These are phyloP conservation scores for Neodon shergylaensis DNA, from an alignment of 2,113 vertebrate genomes.

Conservation along the genomic window DNA sequence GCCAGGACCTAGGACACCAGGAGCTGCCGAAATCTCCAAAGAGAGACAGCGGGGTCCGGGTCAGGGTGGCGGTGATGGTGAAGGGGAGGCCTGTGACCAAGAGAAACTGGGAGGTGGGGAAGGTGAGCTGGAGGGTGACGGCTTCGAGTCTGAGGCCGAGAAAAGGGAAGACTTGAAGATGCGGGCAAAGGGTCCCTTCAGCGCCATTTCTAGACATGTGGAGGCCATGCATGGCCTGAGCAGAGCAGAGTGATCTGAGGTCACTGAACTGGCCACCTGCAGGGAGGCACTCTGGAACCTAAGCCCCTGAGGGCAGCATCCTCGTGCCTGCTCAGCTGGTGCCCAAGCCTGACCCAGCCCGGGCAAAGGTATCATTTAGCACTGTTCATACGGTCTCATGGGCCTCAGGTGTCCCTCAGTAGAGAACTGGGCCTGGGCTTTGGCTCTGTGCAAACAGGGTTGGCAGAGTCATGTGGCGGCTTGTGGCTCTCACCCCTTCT, in stretches of 20 bases:
- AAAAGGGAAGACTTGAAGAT: no score
- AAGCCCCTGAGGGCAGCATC: background rate
- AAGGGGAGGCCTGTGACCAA: background rate
- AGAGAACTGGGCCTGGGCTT: background rate
- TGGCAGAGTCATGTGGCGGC: background rate
- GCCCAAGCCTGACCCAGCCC: background rate
- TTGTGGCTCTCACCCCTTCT: background rate
- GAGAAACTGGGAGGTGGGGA: background rate
- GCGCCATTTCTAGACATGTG: background rate
- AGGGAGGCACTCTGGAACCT: background rate
- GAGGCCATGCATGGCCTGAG: background rate
- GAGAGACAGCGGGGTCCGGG: background rate
- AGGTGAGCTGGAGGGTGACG: background rate
- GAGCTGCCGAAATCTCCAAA: background rate
- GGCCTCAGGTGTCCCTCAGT: background rate
- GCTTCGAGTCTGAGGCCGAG: no score
- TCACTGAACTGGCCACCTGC: background rate
- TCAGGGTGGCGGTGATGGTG: background rate
- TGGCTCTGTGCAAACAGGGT: background rate
- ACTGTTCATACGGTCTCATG: accelerated
- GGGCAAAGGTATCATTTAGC: background rate
- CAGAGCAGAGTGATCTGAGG: background rate
- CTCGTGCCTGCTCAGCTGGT: background rate
- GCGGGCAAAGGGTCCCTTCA: background rate
- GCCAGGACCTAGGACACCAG: background rate